Evolutionary conservation across 2,888 invertebrate species (phyloP).

Genomic region (Ryuthela nishihirai): DNA sequence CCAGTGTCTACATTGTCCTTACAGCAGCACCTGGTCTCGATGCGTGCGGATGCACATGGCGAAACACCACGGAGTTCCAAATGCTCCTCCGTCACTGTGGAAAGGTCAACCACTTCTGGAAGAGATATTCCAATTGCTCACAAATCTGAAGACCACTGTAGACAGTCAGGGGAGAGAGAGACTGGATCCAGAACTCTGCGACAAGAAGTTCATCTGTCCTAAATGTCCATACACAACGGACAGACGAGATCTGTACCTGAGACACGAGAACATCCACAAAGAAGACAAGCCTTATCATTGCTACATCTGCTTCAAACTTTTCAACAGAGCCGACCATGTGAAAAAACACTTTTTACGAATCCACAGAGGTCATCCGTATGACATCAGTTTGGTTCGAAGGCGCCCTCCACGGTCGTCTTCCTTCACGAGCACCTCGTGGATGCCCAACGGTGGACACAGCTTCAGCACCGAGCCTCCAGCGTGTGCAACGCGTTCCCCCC

Average conservation of each 20-base stretch:
- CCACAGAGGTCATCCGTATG: slow-evolving; percentile 85
- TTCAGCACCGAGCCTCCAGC: slow-evolving; percentile 1
- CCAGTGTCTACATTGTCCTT: slow-evolving; percentile 66
- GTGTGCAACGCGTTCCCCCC: slow-evolving; percentile 48
- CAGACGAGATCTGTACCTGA: slow-evolving; percentile 80
- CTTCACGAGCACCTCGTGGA: not conserved
- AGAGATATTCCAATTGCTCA: slow-evolving; percentile 68
- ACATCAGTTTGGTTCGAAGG: slow-evolving; percentile 51
- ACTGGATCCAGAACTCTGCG: slow-evolving; percentile 23
- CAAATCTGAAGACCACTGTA: slow-evolving; percentile 64
- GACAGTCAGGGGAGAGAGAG: slow-evolving; percentile 47
- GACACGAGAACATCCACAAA: slow-evolving; percentile 89
- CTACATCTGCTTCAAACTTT: slow-evolving; percentile 67
- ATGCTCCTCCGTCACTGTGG: slow-evolving; percentile 52
- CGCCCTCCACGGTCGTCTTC: slow-evolving; percentile 40
- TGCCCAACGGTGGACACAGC: not conserved
- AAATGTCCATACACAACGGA: slow-evolving; percentile 90
- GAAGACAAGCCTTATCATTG: slow-evolving; percentile 93
- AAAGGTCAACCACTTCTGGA: slow-evolving; percentile 70
- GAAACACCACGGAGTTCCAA: slow-evolving; percentile 67
- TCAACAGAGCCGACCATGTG: slow-evolving; percentile 89
- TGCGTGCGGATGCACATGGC: slow-evolving; percentile 69
- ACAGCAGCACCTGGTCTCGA: slow-evolving; percentile 70
- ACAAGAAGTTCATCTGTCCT: slow-evolving; percentile 68
- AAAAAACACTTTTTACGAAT: slow-evolving; percentile 90